Evolutionary conservation across 92 coral and sea anemone genomes (phyloP).

Genomic region (Plumapathes pennacea): DNA sequence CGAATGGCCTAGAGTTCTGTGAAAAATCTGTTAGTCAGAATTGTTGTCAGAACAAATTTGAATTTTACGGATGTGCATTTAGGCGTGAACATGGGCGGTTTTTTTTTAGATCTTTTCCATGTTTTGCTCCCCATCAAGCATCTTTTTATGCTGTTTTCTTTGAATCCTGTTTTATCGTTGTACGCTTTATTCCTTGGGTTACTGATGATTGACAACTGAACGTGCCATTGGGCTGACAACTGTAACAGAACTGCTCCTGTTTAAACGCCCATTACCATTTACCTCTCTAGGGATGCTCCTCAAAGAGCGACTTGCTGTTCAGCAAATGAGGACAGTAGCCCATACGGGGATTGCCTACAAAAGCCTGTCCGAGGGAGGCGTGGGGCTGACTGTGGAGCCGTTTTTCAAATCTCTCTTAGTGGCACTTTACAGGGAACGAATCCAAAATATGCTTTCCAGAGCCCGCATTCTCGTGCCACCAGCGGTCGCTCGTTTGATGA

Average conservation of each 20-base stretch:
- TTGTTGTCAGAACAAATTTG: no score
- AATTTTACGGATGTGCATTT: no score
- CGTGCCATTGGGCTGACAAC: no score
- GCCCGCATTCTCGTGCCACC: slow-evolving; percentile 86
- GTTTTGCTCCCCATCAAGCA: not conserved
- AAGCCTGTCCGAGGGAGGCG: slow-evolving; percentile 62
- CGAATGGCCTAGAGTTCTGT: no score
- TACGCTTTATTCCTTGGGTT: no score
- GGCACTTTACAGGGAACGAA: slow-evolving; percentile 80
- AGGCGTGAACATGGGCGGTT: no score
- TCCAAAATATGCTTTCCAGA: slow-evolving; percentile 63
- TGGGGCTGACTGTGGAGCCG: slow-evolving; percentile 88
- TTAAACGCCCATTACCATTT: no score
- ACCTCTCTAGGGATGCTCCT: slow-evolving; percentile 71
- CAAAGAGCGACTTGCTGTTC: slow-evolving; percentile 74
- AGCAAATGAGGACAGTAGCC: slow-evolving; percentile 63
- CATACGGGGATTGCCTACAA: slow-evolving; percentile 79
- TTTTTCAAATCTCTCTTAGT: slow-evolving; percentile 81
- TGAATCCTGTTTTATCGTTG: no score
- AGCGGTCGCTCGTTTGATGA: slow-evolving; percentile 88
- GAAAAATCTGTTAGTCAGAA: no score
- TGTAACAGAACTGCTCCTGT: no score
- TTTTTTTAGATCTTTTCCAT: not conserved
- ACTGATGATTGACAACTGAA: no score
- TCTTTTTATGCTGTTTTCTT: not conserved